These are phyloP conservation scores for Scrobipalpa costella DNA, from an alignment of 2,888 invertebrate genomes.

Conservation along the genomic window DNA sequence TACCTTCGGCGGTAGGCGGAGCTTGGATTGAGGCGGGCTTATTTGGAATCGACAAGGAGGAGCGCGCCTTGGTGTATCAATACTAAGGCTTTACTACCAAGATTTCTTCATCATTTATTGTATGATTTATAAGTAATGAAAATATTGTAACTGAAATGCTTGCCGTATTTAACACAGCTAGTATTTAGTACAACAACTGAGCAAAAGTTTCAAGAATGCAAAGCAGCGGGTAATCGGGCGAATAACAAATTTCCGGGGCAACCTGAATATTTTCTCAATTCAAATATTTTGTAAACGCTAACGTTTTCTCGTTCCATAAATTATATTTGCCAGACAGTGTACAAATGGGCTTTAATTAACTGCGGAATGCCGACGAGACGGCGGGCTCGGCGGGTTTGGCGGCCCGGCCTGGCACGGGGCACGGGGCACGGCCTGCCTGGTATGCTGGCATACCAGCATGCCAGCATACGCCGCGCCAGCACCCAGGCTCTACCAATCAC, in stretches of 20 bases:
- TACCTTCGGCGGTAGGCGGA: slow-evolving; percentile 74
- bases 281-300: slow-evolving; percentile 55
- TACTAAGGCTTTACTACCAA: slow-evolving; percentile 40
- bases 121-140: background rate
- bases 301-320: slow-evolving; percentile 69
- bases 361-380: slow-evolving; percentile 73
- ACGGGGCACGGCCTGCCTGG: slow-evolving; percentile 38
- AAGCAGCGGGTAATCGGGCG: slow-evolving; percentile 24
- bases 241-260: slow-evolving; percentile 36
- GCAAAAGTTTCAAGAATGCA: background rate
- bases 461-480: slow-evolving; percentile 32
- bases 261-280: slow-evolving; percentile 45
- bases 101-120: background rate
- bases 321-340: slow-evolving; percentile 74
- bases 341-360: slow-evolving; percentile 79
- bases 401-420: slow-evolving; percentile 42
- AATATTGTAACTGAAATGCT: too few species aligned
- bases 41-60: slow-evolving; percentile 78
- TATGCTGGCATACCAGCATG: background rate
- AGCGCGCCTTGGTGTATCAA: slow-evolving; percentile 70
- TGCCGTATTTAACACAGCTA: background rate
- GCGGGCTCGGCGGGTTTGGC: slow-evolving; percentile 66
- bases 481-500: slow-evolving; percentile 68
- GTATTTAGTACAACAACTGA: background rate
- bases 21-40: slow-evolving; percentile 76